Base-by-base conservation (phyloP, 2,797 vertebrate species). In the Salmo trutta region DNA sequence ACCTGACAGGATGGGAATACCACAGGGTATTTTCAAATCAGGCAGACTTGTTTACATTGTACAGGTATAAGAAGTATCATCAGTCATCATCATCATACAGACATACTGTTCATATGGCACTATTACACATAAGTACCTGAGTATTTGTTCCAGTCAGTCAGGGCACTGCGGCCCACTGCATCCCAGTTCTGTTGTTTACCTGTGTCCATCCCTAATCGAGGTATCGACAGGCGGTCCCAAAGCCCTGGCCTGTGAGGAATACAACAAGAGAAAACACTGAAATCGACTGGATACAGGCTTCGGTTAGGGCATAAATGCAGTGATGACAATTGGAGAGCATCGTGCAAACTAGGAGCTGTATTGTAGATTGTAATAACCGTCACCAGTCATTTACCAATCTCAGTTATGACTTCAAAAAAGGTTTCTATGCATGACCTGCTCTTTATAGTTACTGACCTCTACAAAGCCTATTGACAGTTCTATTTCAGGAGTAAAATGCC, bases 61-160 rank as follows among this genome's bases (percentile, higher is more conserved):
- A 59, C 19, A 19, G 16, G n/a, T 59, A n/a, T 10, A 64, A 64
- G 10, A 24, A 64, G 21, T 24, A 24, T 64, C 7, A 62, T 8
- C 10, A 21, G 21, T 64, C 24, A 59, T 5, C 1, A 59, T 5
- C 1, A 56, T 59, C 10, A 47, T 47, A 59, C 16, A 19, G 54
- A 59, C 19, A 59, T 47, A 47, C 17, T 59, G 54, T 59, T 19
- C 54, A 59, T 7, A 47, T 0, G 41, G 41, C 41, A 73, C 24
- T 36, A 47, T 19, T 41, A 14, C 16, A 27, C 21, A 47, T 31
- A 0, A 47, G 16, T 91, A 94, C 95, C 95, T 86, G 93, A 94
- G 88, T 95, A 95, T 87, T 94, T 95, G 81, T 90, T 95, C 94
- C 94, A 95, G 91, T 95, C 94, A n/a, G 90, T 92, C 67, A 95